Percentiles rank a stretch among this genome's conserved stretches.
These are phyloP conservation scores for Emydoidea blandingii DNA, from an alignment of 2,797 vertebrate genomes.

Conservation along the genomic window DNA sequence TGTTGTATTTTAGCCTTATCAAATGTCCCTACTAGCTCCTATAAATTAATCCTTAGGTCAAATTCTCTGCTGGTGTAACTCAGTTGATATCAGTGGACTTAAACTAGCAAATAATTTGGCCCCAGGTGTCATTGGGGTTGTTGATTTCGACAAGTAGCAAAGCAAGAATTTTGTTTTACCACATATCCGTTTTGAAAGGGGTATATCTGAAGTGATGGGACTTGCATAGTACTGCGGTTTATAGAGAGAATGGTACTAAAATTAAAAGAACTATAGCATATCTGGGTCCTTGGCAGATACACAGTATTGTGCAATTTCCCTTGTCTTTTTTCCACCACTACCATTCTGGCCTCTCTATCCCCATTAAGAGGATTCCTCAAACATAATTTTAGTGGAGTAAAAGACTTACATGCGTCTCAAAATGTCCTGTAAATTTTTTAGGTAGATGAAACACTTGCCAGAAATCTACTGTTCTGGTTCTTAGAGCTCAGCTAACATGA, in stretches of 20 bases:
- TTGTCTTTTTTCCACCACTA: background rate
- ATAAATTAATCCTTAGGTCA: background rate
- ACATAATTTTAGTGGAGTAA: background rate
- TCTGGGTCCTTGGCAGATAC: background rate
- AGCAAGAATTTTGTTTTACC: background rate
- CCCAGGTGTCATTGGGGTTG: background rate
- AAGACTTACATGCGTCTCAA: background rate
- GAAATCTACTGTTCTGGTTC: background rate
- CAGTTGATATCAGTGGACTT: background rate
- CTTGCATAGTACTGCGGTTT: background rate
- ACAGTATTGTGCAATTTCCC: background rate
- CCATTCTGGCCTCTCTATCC: background rate
- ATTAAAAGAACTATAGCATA: fast-evolving
- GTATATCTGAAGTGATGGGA: background rate
- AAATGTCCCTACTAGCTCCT: background rate
- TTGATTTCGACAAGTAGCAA: background rate
- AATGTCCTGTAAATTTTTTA: background rate
- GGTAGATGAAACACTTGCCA: background rate
- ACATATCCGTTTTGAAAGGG: fast-evolving
- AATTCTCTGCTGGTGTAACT: background rate
- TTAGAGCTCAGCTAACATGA: background rate
- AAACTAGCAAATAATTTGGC: background rate
- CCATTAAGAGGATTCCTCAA: background rate
- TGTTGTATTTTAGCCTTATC: background rate
- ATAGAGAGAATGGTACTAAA: background rate